Percentiles rank a stretch among this genome's conserved stretches.
These are phyloP conservation scores for Parauchenoglanis ngamensis DNA, from an alignment of 2,797 vertebrate species.

Conservation along the genomic window DNA sequence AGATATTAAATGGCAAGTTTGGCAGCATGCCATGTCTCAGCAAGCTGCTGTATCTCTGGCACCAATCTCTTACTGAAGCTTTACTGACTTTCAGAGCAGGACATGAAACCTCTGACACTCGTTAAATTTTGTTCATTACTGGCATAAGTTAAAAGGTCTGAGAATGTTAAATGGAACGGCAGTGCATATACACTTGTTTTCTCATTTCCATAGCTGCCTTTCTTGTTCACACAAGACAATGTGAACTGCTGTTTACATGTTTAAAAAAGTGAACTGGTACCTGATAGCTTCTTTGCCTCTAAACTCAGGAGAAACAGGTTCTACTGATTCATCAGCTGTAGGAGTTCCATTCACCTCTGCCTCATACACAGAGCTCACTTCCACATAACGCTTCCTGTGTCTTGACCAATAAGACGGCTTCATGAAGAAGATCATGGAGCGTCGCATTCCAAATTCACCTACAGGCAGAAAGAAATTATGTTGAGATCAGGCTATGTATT, in stretches of 20 bases:
- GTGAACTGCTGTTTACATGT: background rate
- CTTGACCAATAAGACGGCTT: constrained; percentile 94
- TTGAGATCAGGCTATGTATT: background rate
- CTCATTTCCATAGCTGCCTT: background rate
- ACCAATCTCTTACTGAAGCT: background rate
- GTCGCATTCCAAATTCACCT: constrained; percentile 90
- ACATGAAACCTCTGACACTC: background rate
- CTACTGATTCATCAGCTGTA: constrained; percentile 78
- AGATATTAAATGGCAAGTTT: constrained; percentile 42
- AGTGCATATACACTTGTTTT: background rate
- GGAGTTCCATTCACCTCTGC: constrained; percentile 76
- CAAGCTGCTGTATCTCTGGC: background rate
- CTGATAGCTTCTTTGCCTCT: constrained; percentile 95
- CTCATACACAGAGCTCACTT: constrained; percentile 82
- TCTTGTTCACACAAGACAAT: background rate
- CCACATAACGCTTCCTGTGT: constrained; percentile 82
- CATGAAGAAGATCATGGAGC: constrained; percentile 87
- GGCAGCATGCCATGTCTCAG: constrained; percentile 17
- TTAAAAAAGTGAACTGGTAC: constrained; percentile 62
- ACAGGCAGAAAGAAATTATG: constrained; percentile 7
- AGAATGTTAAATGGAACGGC: background rate
- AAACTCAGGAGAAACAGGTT: constrained; percentile 86
- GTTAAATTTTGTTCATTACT: constrained; percentile 14
- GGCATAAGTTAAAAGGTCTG: background rate
- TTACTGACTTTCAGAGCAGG: constrained; percentile 20